Evolutionary conservation across 2,888 invertebrate species (phyloP).

Genomic region (Melinaea menophilus): DNA sequence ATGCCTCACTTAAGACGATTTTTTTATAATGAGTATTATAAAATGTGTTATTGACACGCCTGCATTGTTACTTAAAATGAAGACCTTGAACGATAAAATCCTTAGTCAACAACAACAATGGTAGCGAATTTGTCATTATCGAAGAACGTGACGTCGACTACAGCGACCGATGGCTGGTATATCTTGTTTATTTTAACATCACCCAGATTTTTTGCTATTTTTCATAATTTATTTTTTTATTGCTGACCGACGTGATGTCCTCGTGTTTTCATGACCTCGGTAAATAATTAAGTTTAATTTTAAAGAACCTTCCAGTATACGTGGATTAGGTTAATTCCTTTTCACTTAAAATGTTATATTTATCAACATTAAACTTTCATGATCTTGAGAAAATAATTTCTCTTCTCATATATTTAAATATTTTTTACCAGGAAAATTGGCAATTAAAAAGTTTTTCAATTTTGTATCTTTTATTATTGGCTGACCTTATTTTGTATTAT

Average conservation of each 20-base stretch:
- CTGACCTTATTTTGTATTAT: too few species aligned
- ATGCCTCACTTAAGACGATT: slow-evolving; percentile 37
- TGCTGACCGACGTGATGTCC: slow-evolving; percentile 58
- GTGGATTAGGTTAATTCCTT: slow-evolving; percentile 53
- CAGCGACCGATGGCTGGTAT: slow-evolving; percentile 50
- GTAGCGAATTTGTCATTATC: slow-evolving; percentile 69
- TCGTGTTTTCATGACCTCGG: slow-evolving; percentile 47
- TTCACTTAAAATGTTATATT: slow-evolving; percentile 36
- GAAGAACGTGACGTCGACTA: slow-evolving; percentile 68
- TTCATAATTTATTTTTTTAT: slow-evolving; percentile 48
- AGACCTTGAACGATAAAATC: slow-evolving; percentile 68
- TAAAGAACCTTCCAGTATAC: slow-evolving; percentile 38
- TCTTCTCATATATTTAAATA: neutral
- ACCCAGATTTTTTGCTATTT: slow-evolving; percentile 64
- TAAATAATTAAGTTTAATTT: slow-evolving; percentile 36
- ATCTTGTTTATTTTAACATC: slow-evolving; percentile 66
- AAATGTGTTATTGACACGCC: slow-evolving; percentile 68
- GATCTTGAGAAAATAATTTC: slow-evolving; percentile 13
- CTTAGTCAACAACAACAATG: slow-evolving; percentile 62
- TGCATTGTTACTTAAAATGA: slow-evolving; percentile 60
- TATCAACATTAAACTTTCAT: neutral
- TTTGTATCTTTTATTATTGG: too few species aligned
- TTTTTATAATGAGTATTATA: slow-evolving; percentile 62
- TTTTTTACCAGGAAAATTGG: neutral
- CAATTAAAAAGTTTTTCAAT: neutral